A percentile compares a stretch with the other conserved stretches of the same genome.
These are phyloP conservation scores for Manis pentadactyla DNA, from an alignment of 2,797 vertebrate genomes.

Conservation along the genomic window DNA sequence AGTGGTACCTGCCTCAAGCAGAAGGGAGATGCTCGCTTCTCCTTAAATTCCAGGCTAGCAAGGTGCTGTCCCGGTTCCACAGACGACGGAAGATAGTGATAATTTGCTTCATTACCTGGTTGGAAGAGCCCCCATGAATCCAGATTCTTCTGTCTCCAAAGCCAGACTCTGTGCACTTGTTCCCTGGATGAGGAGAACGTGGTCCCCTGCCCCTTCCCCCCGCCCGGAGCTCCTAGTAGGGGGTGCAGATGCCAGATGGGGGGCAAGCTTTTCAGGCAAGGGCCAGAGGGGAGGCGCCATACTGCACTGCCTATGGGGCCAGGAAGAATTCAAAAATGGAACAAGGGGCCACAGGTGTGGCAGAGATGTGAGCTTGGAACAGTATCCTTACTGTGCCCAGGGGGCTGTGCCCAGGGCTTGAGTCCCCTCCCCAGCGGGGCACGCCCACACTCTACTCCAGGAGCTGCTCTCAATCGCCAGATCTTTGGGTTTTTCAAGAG, in stretches of 20 bases:
- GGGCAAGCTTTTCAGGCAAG: neutral
- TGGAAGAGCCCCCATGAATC: neutral
- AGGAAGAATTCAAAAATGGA: neutral
- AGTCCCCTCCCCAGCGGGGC: neutral
- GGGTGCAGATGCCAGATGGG: neutral
- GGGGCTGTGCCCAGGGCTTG: neutral
- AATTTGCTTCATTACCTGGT: neutral
- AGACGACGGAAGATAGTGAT: neutral
- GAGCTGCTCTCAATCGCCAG: neutral
- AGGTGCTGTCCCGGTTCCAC: neutral
- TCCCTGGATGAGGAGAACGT: fast-evolving
- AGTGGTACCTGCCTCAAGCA: fast-evolving
- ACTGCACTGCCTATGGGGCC: neutral
- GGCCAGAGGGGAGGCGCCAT: neutral
- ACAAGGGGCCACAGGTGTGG: neutral
- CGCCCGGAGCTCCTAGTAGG: neutral
- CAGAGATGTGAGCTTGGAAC: too few relatives aligned
- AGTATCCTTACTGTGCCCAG: neutral
- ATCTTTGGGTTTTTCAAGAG: neutral
- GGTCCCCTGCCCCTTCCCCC: too few relatives aligned
- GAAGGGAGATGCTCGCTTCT: neutral
- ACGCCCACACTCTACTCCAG: neutral
- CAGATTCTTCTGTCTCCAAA: neutral
- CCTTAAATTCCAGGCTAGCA: too few relatives aligned
- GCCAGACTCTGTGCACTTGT: neutral